Base-by-base conservation (phyloP, 1,140 invertebrate species). In the Caerostris darwini region DNA sequence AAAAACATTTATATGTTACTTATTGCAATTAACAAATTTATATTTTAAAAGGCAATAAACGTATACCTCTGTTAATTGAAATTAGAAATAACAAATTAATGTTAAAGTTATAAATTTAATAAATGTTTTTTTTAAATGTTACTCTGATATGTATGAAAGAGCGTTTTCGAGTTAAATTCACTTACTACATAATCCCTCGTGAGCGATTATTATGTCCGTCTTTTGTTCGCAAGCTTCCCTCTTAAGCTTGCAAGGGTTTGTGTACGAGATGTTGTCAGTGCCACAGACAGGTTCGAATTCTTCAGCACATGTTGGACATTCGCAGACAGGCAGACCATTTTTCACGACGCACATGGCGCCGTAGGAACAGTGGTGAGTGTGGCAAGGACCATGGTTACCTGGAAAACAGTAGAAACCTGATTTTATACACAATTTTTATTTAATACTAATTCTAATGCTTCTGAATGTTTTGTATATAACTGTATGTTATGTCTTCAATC, bases 201-300 rank as follows among this genome's bases (percentile, higher is more conserved):
- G 98, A 17, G 98, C 96, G 53, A 98, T 97, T 88, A 96, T 96
- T 95, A 98, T 98, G 95, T 97, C 97, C 67, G 92, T 97, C 69
- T 97, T 96, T 95, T 97, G 97, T 93, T 97, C 97, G 96, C 98
- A 99, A 12, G 98, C 97, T 96, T 98, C 98, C 54, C 97, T 96
- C 95, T 97, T 97, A 94, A 99, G 97, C 96, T 98, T 98, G 96
- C 98, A 99, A 94, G 97, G 97, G 96, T 98, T 98, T 93, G 97
- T 97, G 96, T 99, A 99, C 92, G 98, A 98, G 95, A 98, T 97
- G 86, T 98, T 98, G 96, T 99, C 98, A 69, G 97, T 97, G 85
- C 98, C 98, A 95, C 98, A 99, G 14, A 99, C 98, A 1, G 98
- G 98, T 94, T 96, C 96, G 96, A 98, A 98, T 96, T 98, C 98